These are phyloP conservation scores for Turritopsis rubra DNA, from an alignment of 30 jellyfish, hydroid and myxozoan species.

Conservation along the genomic window DNA sequence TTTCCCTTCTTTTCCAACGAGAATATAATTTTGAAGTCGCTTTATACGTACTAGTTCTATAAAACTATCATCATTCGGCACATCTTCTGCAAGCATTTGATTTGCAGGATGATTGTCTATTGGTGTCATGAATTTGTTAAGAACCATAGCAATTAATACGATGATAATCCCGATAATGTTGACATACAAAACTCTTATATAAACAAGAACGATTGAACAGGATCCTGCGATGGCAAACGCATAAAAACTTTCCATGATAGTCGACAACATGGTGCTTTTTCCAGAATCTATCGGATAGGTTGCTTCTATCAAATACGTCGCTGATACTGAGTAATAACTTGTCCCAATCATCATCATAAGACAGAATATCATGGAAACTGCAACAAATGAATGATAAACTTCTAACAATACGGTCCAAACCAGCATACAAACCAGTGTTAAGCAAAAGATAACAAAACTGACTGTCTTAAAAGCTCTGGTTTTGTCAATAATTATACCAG, in stretches of 20 bases:
- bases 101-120: background rate
- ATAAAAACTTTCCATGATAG: background rate
- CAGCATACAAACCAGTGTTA: background rate
- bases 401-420: slow-evolving; percentile 21
- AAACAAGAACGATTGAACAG: slow-evolving; percentile 12
- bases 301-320: slow-evolving; percentile 19
- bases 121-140: background rate
- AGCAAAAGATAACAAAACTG: slow-evolving; percentile 7
- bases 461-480: slow-evolving; percentile 13
- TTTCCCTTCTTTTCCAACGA: too few relatives aligned
- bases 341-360: slow-evolving; percentile 13
- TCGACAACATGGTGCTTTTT: slow-evolving; percentile 25
- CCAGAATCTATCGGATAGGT: slow-evolving; percentile 31
- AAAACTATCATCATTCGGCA: background rate
- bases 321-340: slow-evolving; percentile 29
- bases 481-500: slow-evolving; percentile 22
- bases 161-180: slow-evolving; percentile 14
- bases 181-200: slow-evolving; percentile 20
- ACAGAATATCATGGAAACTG: slow-evolving; percentile 17
- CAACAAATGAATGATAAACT: slow-evolving; percentile 16
- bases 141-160: background rate
- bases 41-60: too few relatives aligned
- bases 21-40: too few relatives aligned
- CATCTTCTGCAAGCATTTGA: background rate
- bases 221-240: background rate